Conservation (phyloP, 2,113 vertebrate species). For the Tylochromis polylepis region DNA sequence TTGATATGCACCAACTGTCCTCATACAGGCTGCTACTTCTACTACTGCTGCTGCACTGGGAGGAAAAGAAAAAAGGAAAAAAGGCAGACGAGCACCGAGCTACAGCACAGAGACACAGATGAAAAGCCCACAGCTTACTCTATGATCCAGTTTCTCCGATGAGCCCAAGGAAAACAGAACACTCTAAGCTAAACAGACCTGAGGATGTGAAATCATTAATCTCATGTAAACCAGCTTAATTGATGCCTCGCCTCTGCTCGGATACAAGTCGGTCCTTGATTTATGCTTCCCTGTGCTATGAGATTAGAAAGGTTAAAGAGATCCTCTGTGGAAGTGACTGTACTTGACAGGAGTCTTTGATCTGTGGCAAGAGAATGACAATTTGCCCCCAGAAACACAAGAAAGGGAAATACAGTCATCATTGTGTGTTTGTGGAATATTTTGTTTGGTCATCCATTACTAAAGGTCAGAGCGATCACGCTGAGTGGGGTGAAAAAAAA, state of each 20-base stretch:
- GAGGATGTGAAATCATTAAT: conserved; percentile 11
- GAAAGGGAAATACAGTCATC: conserved; percentile 4
- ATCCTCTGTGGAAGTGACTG: background rate
- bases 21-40: conserved; percentile 44
- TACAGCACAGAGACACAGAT: conserved; percentile 40
- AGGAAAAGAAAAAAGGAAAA: background rate
- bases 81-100: conserved; percentile 9
- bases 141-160: conserved; percentile 45
- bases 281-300: background rate
- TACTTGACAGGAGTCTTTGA: conserved; percentile 35
- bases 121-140: conserved; percentile 45
- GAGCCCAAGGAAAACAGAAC: conserved; percentile 42
- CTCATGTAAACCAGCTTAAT: conserved; percentile 27
- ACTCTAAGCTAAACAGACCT: conserved; percentile 34
- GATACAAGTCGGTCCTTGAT: background rate
- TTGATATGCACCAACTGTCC: conserved; percentile 67
- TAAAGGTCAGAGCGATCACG: conserved; percentile 36
- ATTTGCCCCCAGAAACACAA: conserved; percentile 3
- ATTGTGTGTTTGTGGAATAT: background rate
- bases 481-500: background rate
- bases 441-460: background rate
- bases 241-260: background rate
- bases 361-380: background rate
- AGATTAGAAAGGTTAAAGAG: conserved; percentile 27
- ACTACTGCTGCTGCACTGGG: conserved; percentile 20